Evolutionary conservation across 1,140 invertebrate genomes (phyloP).

Genomic region (Aphelenchoides fujianensis): DNA sequence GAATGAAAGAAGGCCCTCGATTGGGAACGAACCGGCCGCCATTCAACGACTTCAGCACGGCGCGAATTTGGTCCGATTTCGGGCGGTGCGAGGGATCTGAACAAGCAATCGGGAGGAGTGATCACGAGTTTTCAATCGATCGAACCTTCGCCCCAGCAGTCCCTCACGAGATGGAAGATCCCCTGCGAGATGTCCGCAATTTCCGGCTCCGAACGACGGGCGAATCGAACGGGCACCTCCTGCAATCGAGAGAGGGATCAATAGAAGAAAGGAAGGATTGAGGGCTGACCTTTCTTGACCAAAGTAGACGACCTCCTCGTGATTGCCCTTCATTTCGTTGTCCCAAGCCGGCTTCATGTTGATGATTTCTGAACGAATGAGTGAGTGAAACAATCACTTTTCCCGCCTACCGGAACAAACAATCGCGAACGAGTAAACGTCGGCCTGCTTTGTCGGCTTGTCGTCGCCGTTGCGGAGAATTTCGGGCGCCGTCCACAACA

Average conservation of each 20-base stretch:
- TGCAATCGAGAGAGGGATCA: too few relatives aligned
- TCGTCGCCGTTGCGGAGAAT: conserved; percentile 15
- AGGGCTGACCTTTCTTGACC: conserved; percentile 9
- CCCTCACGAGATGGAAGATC: conserved; percentile 49
- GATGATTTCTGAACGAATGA: conserved; percentile 51
- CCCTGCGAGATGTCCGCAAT: conserved; percentile 28
- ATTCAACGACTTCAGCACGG: conserved; percentile 38
- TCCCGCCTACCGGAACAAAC: too few relatives aligned
- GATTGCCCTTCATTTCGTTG: conserved; percentile 12
- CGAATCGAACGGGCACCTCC: conserved; percentile 27
- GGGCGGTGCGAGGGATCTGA: conserved; percentile 29
- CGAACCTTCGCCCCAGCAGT: conserved; percentile 52
- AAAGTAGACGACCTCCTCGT: conserved; percentile 10
- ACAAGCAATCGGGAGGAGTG: too few relatives aligned
- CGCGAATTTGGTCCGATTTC: conserved; percentile 29
- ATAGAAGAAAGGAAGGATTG: conserved; percentile 11
- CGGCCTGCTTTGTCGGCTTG: conserved; percentile 15
- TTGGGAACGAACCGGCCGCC: conserved; percentile 22
- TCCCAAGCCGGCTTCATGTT: conserved; percentile 27
- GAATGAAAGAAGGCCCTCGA: conserved; percentile 33
- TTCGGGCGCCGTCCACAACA: conserved; percentile 45
- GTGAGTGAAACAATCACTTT: too few relatives aligned
- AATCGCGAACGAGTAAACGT: conserved; percentile 53
- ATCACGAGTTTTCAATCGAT: too few relatives aligned
- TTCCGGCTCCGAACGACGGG: conserved; percentile 8